Conservation (phyloP, 1,140 invertebrate genomes). For the Bombus impatiens region DNA sequence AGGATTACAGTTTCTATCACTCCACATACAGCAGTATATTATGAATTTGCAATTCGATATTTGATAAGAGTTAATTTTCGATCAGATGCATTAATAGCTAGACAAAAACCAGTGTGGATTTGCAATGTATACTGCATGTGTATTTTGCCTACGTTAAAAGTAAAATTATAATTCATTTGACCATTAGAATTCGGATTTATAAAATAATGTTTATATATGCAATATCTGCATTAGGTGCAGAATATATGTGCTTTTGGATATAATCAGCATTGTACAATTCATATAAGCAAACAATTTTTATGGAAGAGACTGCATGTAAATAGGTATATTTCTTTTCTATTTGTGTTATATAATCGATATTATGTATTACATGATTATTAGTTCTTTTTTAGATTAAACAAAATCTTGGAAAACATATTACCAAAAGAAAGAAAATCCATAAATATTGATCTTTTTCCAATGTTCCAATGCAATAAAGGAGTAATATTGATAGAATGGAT, state of each 20-base stretch:
- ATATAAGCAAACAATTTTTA: constrained; percentile 67
- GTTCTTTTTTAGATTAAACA: constrained; percentile 66
- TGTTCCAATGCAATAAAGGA: constrained; percentile 49
- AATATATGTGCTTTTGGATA: constrained; percentile 67
- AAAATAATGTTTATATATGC: constrained; percentile 12
- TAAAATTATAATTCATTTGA: constrained; percentile 45
- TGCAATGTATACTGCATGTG: constrained; percentile 69
- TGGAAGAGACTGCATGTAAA: constrained; percentile 71
- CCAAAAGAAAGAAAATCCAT: constrained; percentile 53
- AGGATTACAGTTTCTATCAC: constrained; percentile 63
- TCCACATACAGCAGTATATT: constrained; percentile 63
- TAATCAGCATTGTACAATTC: constrained; percentile 15
- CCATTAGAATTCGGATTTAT: neutral
- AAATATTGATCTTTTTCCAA: constrained; percentile 57
- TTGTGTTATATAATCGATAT: neutral
- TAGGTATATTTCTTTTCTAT: constrained; percentile 55
- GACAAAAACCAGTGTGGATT: constrained; percentile 48
- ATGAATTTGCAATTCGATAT: constrained; percentile 69
- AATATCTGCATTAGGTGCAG: constrained; percentile 57
- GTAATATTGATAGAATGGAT: constrained; percentile 65
- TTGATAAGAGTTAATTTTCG: constrained; percentile 49
- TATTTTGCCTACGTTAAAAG: constrained; percentile 69
- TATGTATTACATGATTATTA: neutral
- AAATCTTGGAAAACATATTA: constrained; percentile 53
- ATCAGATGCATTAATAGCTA: constrained; percentile 30